These are phyloP conservation scores for Pachyrhynchus sulphureomaculatus DNA, from an alignment of 1,140 invertebrate genomes.

Conservation along the genomic window DNA sequence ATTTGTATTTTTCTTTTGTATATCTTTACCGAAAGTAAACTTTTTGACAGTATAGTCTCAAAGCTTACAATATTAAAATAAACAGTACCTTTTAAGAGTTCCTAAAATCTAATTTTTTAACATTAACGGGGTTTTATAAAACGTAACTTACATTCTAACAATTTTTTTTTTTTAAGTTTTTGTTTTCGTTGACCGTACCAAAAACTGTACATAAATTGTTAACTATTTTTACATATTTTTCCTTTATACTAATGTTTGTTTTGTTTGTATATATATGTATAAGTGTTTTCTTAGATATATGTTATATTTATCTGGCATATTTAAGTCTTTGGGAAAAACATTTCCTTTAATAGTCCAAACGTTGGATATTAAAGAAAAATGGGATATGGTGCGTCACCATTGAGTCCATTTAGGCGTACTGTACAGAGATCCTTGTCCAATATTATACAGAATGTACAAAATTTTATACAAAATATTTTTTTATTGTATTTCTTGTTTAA, in stretches of 20 bases:
- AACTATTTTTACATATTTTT: constrained; percentile 10
- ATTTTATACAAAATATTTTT: too few species aligned
- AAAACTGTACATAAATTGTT: not conserved
- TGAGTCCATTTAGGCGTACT: constrained; percentile 12
- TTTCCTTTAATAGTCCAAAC: constrained; percentile 8
- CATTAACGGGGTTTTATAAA: too few species aligned
- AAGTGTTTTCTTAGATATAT: constrained; percentile 13
- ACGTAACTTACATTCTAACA: too few species aligned
- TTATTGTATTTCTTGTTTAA: too few species aligned
- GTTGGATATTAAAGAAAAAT: constrained; percentile 14
- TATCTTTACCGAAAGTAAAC: not conserved
- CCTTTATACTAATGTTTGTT: constrained; percentile 19
- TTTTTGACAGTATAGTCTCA: too few species aligned
- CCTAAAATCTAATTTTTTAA: too few species aligned
- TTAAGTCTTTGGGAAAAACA: not conserved
- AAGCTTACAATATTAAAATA: constrained; percentile 4
- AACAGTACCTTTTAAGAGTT: too few species aligned
- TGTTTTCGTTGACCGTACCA: too few species aligned
- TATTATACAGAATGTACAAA: not conserved
- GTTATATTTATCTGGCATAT: constrained; percentile 1
- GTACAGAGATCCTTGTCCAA: constrained; percentile 11
- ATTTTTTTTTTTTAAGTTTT: too few species aligned
- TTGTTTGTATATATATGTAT: constrained; percentile 18
- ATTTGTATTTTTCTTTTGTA: not conserved
- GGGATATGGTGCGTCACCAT: not conserved